phyloP scores from a whole-genome alignment of 2,797 vertebrate genomes.

The Loris lydekkerianus region DNA sequence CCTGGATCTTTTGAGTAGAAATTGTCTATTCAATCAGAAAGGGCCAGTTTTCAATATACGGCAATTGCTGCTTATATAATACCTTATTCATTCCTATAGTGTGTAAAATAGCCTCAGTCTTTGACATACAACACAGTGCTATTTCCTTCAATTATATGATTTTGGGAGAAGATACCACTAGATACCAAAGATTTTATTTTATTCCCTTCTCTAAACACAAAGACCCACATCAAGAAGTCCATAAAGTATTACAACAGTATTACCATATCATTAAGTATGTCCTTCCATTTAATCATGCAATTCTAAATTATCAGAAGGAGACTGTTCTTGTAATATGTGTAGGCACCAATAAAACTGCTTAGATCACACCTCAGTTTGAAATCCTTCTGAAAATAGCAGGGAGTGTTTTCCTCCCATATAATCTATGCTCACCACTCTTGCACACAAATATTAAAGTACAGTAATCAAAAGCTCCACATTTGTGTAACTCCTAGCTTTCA shows the following conservation, averaged over 20 bases:
- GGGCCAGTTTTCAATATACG: background rate
- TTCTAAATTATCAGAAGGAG: background rate
- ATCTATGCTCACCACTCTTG: background rate
- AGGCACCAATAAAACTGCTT: background rate
- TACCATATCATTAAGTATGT: conserved; percentile 26
- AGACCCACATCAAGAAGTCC: background rate
- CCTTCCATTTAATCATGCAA: background rate
- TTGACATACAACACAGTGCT: background rate
- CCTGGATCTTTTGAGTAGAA: background rate
- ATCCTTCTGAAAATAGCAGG: background rate
- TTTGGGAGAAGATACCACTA: background rate
- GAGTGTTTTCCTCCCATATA: background rate
- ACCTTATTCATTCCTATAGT: background rate
- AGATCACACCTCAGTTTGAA: background rate
- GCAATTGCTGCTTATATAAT: background rate
- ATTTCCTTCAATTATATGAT: conserved; percentile 29
- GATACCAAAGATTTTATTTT: conserved; percentile 23
- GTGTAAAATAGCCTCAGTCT: background rate
- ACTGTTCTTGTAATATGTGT: background rate
- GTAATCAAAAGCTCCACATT: background rate
- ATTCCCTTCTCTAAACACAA: conserved; percentile 45
- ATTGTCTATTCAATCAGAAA: conserved; percentile 5
- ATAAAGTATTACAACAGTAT: background rate
- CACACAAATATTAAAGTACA: background rate
- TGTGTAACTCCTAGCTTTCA: background rate